Base-by-base conservation (phyloP, 2,113 vertebrate genomes). In the Strigops habroptila region DNA sequence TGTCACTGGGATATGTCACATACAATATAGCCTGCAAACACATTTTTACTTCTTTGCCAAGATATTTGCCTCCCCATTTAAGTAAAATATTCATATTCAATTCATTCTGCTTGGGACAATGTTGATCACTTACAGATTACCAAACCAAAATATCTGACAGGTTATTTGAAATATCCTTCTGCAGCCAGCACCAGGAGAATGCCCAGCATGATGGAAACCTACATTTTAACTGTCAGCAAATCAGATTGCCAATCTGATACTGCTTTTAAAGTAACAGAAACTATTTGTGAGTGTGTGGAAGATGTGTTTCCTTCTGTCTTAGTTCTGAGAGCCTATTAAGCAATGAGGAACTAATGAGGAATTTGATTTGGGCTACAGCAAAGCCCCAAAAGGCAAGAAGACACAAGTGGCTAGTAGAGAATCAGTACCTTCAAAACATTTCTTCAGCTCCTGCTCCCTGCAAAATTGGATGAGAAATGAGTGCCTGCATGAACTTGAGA, bases 211-310 rank as follows among this genome's bases (percentile, higher is more conserved):
- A 89, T 84, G 76, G 91, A 97, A 95, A 84, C 7, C 8, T 43
- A 37, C 68, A 78, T 64, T 79, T 93, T 65, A 94, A 88, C 39
- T 88, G 89, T 51, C 93, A 91, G 64, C 70, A 90, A 95, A 88
- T 48, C 44, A 59, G 67, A 83, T 10, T 95, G 63, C 63, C 88
- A 88, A 74, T 41, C 48, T 76, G 59, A 83, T 48, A 55, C 3
- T 0, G 6, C n/a, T 85, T 80, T 88, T 70, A 81, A 85, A 82
- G 44, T n/a, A 46, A 55, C 27, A 81, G 65, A 82, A 90, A 90
- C 12, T 43, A 55, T 71, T 73, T 68, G 30, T 77, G 78, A 65
- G 28, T 9, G 6, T 39, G 25, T n/a, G 64, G 69, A 82, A 88
- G 46, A 59, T 23, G 21, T 55, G 6, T 88, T 70, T 82, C 43